These are phyloP conservation scores for Gulo gulo DNA, from an alignment of 2,113 vertebrate genomes.

Conservation along the genomic window DNA sequence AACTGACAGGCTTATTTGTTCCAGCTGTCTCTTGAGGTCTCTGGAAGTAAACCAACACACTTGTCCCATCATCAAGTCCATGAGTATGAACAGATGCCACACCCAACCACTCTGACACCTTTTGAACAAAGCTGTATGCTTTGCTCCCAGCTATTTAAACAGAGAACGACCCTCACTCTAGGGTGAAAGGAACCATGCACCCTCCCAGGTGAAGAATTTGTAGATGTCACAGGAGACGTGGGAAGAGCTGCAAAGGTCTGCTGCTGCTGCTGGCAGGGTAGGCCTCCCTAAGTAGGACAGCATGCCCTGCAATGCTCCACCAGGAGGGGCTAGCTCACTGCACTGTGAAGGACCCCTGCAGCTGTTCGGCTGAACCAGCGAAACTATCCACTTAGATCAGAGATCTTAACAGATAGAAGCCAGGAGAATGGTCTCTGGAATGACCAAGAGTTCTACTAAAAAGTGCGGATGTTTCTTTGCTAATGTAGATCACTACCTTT, in stretches of 20 bases:
- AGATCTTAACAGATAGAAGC: neutral
- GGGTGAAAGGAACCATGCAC: accelerated
- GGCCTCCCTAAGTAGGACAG: accelerated
- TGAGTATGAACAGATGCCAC: neutral
- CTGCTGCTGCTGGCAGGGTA: neutral
- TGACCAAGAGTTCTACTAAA: neutral
- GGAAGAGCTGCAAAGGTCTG: neutral
- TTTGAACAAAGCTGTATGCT: too few relatives aligned
- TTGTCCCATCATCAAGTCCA: neutral
- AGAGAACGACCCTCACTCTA: accelerated
- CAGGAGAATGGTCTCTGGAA: neutral
- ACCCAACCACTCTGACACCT: accelerated
- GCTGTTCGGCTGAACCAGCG: neutral
- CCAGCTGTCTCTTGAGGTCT: neutral
- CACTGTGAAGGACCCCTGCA: accelerated
- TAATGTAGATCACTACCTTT: neutral
- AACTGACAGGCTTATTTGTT: accelerated
- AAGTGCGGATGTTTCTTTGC: neutral
- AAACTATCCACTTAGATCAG: neutral
- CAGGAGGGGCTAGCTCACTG: neutral
- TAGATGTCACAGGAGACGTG: neutral
- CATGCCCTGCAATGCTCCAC: neutral
- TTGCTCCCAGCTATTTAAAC: neutral
- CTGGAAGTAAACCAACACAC: neutral
- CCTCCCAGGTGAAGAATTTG: too few relatives aligned